Percentiles rank a stretch among this genome's conserved stretches.
phyloP scores from a whole-genome alignment of 2,113 vertebrate species.

The Hippolais icterina region DNA sequence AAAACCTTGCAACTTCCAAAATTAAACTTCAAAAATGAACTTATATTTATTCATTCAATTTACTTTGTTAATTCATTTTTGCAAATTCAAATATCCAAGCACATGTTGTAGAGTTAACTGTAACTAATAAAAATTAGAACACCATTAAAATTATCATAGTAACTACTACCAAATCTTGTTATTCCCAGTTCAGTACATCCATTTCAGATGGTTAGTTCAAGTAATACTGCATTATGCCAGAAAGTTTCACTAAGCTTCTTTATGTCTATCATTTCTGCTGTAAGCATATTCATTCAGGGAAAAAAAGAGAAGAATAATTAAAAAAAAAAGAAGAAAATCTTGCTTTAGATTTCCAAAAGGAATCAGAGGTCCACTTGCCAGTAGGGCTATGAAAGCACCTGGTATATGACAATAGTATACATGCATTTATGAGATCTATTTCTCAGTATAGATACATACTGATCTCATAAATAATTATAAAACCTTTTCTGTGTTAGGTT shows the following conservation, averaged over 20 bases:
- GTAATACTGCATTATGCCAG: neutral
- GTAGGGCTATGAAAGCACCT: neutral
- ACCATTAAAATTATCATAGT: neutral
- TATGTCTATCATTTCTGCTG: neutral
- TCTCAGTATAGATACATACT: neutral
- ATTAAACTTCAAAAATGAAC: neutral
- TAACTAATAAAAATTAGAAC: neutral
- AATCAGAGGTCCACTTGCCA: neutral
- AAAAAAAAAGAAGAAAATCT: neutral
- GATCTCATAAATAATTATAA: neutral
- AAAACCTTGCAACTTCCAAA: neutral
- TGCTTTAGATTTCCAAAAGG: neutral
- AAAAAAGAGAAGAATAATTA: neutral
- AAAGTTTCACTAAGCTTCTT: neutral
- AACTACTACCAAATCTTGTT: neutral
- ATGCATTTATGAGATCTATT: neutral
- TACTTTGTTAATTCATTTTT: neutral
- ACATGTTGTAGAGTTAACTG: neutral
- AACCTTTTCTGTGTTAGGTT: neutral
- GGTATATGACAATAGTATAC: neutral
- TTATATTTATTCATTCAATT: neutral
- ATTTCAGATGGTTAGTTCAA: neutral
- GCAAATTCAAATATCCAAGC: neutral
- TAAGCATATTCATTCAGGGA: neutral
- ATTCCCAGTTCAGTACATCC: neutral